phyloP scores from a whole-genome alignment of 1,140 invertebrate species.

The Venustaconcha ellipsiformis region DNA sequence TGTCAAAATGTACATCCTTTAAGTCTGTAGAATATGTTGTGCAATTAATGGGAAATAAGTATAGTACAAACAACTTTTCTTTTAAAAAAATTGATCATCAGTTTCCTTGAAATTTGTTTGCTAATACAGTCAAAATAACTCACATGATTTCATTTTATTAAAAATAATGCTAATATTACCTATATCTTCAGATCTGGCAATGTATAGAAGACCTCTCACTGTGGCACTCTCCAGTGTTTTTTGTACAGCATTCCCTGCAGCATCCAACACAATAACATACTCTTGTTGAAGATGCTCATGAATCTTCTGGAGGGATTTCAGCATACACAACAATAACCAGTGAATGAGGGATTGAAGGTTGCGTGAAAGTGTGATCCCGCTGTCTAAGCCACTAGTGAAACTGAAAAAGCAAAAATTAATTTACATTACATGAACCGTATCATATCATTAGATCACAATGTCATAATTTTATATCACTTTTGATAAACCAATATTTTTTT shows the following conservation, averaged over 20 bases:
- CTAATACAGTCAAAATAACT: no score
- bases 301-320: slow-evolving; percentile 55
- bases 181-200: slow-evolving; percentile 67
- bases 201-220: slow-evolving; percentile 67
- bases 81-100: no score
- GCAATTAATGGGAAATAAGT: no score
- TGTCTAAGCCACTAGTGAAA: slow-evolving; percentile 65
- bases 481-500: no score
- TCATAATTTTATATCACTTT: no score
- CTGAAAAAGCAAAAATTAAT: slow-evolving; percentile 31
- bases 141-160: background rate
- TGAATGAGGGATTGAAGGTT: slow-evolving; percentile 63
- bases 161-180: slow-evolving; percentile 33
- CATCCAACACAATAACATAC: slow-evolving; percentile 65
- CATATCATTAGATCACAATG: no score
- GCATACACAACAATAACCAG: slow-evolving; percentile 63
- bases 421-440: slow-evolving; percentile 17
- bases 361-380: slow-evolving; percentile 61
- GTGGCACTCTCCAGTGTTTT: slow-evolving; percentile 63
- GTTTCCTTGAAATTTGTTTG: no score
- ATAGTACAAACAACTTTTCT: no score
- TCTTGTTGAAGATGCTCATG: slow-evolving; percentile 50
- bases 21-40: no score
- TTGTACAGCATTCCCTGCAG: slow-evolving; percentile 61
- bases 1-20: no score